Percentiles rank a stretch among this genome's conserved stretches.
phyloP scores from a whole-genome alignment of 2,888 invertebrate genomes.

The Leptopilina myrica region DNA sequence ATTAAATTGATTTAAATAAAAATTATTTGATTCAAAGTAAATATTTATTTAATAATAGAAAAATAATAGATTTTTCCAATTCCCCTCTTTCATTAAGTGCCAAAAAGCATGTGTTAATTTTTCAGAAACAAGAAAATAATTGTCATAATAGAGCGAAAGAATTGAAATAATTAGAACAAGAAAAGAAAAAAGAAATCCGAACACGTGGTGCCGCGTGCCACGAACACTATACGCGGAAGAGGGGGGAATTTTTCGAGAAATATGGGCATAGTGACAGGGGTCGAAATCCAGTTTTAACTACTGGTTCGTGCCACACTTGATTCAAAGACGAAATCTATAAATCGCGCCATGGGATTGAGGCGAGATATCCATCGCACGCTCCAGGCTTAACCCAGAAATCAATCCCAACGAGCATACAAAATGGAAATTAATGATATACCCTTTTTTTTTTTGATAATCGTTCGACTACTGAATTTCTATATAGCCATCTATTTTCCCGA shows the following conservation, averaged over 20 bases:
- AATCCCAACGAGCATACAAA: constrained; percentile 53
- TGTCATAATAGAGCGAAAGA: background rate
- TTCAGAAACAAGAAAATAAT: background rate
- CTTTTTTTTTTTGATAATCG: constrained; percentile 43
- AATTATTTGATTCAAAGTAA: no score
- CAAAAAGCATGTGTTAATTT: background rate
- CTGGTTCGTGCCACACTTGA: constrained; percentile 44
- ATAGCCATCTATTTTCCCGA: background rate
- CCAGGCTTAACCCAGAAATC: constrained; percentile 48
- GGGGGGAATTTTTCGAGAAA: constrained; percentile 61
- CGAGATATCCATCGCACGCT: constrained; percentile 33
- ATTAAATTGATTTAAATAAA: no score
- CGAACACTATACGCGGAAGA: constrained; percentile 47
- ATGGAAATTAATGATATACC: constrained; percentile 63
- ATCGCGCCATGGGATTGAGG: constrained; percentile 40
- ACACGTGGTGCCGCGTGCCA: constrained; percentile 64
- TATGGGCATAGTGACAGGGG: constrained; percentile 67
- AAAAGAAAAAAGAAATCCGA: constrained; percentile 22
- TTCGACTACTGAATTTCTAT: background rate
- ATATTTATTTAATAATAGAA: no score
- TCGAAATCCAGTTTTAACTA: constrained; percentile 63
- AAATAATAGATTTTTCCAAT: no score
- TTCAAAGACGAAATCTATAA: constrained; percentile 43
- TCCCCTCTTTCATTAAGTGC: no score
- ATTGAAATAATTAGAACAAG: background rate